phyloP scores from a whole-genome alignment of 2,888 invertebrate species.

The Ptycholaimellus sp. region DNA sequence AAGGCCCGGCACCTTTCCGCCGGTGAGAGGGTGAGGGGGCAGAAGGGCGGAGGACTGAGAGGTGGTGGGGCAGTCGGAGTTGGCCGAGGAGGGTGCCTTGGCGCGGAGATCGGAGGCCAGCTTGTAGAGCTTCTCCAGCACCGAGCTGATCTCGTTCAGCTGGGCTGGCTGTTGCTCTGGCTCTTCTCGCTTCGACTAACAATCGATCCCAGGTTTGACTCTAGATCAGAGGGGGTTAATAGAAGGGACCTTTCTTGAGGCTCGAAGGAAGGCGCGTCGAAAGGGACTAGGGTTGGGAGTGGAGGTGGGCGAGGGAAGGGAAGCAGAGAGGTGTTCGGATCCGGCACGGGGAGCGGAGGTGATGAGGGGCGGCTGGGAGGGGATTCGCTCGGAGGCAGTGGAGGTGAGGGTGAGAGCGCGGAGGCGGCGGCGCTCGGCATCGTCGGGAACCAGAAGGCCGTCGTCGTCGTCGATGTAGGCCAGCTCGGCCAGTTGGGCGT shows the following conservation, averaged over 20 bases:
- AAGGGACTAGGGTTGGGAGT: too few species aligned
- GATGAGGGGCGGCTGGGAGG: neutral
- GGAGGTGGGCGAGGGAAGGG: too few species aligned
- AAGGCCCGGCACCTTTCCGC: constrained; percentile 3
- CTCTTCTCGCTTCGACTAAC: too few species aligned
- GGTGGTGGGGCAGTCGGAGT: too few species aligned
- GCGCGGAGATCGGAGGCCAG: constrained; percentile 11
- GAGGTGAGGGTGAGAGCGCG: neutral
- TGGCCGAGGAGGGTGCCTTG: neutral
- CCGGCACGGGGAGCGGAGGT: neutral
- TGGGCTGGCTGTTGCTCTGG: too few species aligned
- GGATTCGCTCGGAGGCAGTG: too few species aligned
- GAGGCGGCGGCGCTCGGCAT: constrained; percentile 18
- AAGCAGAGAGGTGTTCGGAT: too few species aligned
- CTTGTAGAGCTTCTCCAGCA: constrained; percentile 12
- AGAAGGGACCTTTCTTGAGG: too few species aligned
- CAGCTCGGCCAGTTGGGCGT: constrained; percentile 6
- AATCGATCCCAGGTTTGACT: too few species aligned
- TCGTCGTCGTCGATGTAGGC: constrained; percentile 34
- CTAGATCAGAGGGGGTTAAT: too few species aligned
- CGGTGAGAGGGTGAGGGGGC: neutral
- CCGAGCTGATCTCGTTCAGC: constrained; percentile 9
- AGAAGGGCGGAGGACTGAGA: too few species aligned
- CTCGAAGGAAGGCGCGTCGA: neutral
- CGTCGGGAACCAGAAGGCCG: constrained; percentile 18